Evolutionary conservation across 2,888 invertebrate genomes (phyloP).

Genomic region (Cephus spinipes): DNA sequence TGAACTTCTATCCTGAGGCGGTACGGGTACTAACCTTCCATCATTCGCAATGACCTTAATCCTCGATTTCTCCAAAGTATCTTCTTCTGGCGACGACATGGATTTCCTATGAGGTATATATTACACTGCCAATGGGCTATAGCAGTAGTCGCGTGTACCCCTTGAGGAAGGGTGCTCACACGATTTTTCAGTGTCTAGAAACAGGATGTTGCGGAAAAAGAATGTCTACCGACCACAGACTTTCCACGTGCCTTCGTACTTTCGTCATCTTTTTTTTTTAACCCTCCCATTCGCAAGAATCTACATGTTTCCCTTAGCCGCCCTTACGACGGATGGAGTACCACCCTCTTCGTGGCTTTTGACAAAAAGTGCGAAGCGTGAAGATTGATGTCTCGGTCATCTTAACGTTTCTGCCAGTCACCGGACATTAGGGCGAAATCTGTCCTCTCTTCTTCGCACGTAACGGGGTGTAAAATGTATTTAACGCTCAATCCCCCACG

Average conservation of each 20-base stretch:
- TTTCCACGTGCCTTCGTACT: not conserved
- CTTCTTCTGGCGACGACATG: not conserved
- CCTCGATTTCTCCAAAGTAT: not conserved
- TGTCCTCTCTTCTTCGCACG: slow-evolving; percentile 29
- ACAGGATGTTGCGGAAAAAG: not conserved
- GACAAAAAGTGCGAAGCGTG: slow-evolving; percentile 53
- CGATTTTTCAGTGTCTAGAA: slow-evolving; percentile 4
- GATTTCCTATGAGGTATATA: not conserved
- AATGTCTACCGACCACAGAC: not conserved
- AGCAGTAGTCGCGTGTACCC: not conserved
- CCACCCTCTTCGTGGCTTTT: slow-evolving; percentile 15
- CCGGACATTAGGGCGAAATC: slow-evolving; percentile 54
- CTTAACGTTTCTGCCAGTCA: slow-evolving; percentile 57
- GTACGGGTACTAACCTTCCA: not conserved
- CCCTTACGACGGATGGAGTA: not conserved
- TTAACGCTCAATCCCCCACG: slow-evolving; percentile 31
- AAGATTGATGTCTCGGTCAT: slow-evolving; percentile 60
- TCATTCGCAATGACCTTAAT: not conserved
- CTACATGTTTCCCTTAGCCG: not conserved
- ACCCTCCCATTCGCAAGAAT: not conserved
- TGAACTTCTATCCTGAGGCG: not conserved
- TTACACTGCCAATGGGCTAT: not conserved
- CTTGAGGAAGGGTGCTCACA: not conserved
- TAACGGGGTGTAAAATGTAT: slow-evolving; percentile 59
- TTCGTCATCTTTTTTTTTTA: not conserved